Evolutionary conservation across 2,797 vertebrate genomes (phyloP).

Genomic region (Hippoglossus hippoglossus): DNA sequence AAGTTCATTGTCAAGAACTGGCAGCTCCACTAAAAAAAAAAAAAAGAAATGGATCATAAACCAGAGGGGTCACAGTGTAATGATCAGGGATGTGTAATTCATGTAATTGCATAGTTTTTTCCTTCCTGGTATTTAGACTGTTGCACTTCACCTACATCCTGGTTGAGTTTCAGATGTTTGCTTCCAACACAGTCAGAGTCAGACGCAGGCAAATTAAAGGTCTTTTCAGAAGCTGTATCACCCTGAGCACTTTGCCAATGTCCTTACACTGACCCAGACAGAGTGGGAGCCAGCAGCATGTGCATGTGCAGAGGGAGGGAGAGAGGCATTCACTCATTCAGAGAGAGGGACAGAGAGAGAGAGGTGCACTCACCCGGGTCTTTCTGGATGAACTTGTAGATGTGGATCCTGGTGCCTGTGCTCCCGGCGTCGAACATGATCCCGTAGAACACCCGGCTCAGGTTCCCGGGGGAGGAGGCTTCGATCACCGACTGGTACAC

Average conservation of each 20-base stretch:
- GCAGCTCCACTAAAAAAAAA: slow-evolving; percentile 84
- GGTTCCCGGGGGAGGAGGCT: slow-evolving; percentile 77
- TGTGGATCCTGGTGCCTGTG: slow-evolving; percentile 96
- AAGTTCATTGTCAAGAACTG: slow-evolving; percentile 94
- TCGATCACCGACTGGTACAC: slow-evolving; percentile 26
- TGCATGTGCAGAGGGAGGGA: not conserved
- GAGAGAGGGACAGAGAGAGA: slow-evolving; percentile 17
- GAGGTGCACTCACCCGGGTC: slow-evolving; percentile 85
- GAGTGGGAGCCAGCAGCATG: slow-evolving; percentile 59
- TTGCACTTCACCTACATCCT: slow-evolving; percentile 53
- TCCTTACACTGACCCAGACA: slow-evolving; percentile 75
- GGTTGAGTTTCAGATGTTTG: slow-evolving; percentile 33
- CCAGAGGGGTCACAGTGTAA: slow-evolving; percentile 13
- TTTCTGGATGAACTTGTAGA: slow-evolving; percentile 97
- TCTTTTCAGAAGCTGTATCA: slow-evolving; percentile 48
- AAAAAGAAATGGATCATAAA: slow-evolving; percentile 45
- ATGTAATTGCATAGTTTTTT: slow-evolving; percentile 42
- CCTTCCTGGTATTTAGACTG: slow-evolving; percentile 42
- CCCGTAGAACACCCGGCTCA: slow-evolving; percentile 88
- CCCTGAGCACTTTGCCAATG: slow-evolving; percentile 49
- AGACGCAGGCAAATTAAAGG: slow-evolving; percentile 62
- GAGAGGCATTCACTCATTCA: slow-evolving; percentile 7
- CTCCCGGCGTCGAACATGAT: slow-evolving; percentile 99
- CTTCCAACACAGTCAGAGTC: slow-evolving; percentile 65
- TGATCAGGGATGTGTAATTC: not conserved